A percentile compares a stretch with the other conserved stretches of the same genome.
These are phyloP conservation scores for Lochmaea capreae DNA, from an alignment of 2,888 invertebrate species.

Conservation along the genomic window DNA sequence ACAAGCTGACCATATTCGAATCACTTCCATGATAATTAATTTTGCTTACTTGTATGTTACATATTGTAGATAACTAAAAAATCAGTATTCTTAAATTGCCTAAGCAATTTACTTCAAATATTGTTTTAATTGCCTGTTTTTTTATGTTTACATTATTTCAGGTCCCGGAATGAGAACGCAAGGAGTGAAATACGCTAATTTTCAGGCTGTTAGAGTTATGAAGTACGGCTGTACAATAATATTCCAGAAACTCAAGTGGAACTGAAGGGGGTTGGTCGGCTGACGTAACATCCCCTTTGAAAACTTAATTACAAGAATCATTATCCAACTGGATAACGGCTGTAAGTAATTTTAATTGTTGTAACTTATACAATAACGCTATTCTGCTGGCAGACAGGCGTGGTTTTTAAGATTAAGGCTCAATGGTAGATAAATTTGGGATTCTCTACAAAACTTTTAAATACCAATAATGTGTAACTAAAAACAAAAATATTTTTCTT, in stretches of 20 bases:
- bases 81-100: too few species aligned
- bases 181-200: constrained; percentile 44
- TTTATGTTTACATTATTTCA: constrained; percentile 14
- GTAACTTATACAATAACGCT: constrained; percentile 51
- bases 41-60: too few species aligned
- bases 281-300: constrained; percentile 52
- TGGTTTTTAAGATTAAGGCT: constrained; percentile 18
- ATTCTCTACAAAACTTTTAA: neutral
- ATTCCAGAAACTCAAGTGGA: constrained; percentile 51
- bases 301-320: constrained; percentile 59
- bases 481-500: too few species aligned
- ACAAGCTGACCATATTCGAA: too few species aligned
- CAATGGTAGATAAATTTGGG: neutral
- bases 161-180: constrained; percentile 5
- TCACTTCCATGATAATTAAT: too few species aligned
- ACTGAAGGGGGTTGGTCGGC: constrained; percentile 50
- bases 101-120: neutral
- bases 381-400: constrained; percentile 41
- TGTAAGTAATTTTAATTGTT: constrained; percentile 56
- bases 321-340: constrained; percentile 56
- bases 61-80: too few species aligned
- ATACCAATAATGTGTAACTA: neutral
- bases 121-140: neutral
- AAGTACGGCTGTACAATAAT: constrained; percentile 48
- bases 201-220: constrained; percentile 49